Conservation (phyloP, 2,113 vertebrate genomes). For the Semnornis frantzii region DNA sequence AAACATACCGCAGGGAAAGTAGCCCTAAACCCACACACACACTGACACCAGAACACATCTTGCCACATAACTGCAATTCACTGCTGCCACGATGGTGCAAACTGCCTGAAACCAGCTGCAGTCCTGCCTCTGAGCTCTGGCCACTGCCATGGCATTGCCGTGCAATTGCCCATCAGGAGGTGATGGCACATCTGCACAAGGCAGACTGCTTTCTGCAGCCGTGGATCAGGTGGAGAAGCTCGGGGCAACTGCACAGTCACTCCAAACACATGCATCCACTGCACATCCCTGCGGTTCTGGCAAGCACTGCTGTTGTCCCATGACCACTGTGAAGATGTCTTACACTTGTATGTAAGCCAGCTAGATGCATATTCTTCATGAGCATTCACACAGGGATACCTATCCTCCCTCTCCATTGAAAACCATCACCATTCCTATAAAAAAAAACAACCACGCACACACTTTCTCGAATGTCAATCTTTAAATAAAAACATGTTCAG, state of each 20-base stretch:
- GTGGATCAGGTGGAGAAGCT: rapidly evolving
- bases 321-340: neutral
- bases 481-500: neutral
- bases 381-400: neutral
- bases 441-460: too few relatives aligned
- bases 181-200: neutral
- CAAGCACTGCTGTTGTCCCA: neutral
- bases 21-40: neutral
- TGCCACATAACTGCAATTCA: neutral
- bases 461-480: neutral
- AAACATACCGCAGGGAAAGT: neutral
- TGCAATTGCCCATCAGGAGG: rapidly evolving
- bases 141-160: neutral
- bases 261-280: rapidly evolving
- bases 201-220: neutral
- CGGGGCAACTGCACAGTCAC: neutral
- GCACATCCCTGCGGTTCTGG: neutral
- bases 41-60: neutral
- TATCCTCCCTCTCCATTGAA: neutral
- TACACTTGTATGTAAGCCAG: neutral
- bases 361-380: neutral
- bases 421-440: neutral
- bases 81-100: rapidly evolving
- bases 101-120: neutral
- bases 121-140: neutral